A percentile compares a stretch with the other conserved stretches of the same genome.
Evolutionary conservation across 2,113 vertebrate species (phyloP).

Genomic region (Piaya cayana): DNA sequence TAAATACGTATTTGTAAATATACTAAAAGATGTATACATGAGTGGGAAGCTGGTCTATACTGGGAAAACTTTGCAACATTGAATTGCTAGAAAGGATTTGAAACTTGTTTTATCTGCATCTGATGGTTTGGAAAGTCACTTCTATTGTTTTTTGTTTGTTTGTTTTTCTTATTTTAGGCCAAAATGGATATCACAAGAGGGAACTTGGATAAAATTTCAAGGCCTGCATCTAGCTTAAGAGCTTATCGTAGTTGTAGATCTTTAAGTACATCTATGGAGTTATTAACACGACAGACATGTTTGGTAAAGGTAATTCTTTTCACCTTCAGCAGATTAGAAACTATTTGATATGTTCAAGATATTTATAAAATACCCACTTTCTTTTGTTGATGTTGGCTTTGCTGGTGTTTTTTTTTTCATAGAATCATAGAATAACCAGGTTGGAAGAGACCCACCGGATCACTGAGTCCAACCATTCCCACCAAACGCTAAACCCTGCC

Average conservation of each 20-base stretch:
- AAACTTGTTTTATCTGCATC: neutral
- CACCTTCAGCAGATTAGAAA: neutral
- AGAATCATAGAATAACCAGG: too few species aligned
- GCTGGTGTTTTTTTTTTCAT: too few species aligned
- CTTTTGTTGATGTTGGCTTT: too few species aligned
- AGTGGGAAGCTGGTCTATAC: neutral
- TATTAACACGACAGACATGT: constrained; percentile 73
- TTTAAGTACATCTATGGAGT: constrained; percentile 75
- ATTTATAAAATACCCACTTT: too few species aligned
- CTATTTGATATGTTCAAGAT: neutral
- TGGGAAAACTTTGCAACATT: neutral
- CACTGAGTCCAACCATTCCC: too few species aligned
- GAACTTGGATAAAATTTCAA: constrained; percentile 81
- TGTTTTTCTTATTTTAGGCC: neutral
- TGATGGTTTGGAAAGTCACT: neutral
- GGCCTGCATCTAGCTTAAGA: constrained; percentile 75
- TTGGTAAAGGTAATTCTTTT: constrained; percentile 75
- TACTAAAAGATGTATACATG: neutral
- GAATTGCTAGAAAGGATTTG: neutral
- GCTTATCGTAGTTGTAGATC: constrained; percentile 55
- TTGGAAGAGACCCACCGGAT: too few species aligned
- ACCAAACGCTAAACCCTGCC: too few species aligned
- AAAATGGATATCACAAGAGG: constrained; percentile 83
- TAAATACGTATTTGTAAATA: neutral
- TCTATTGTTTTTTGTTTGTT: neutral